Percentiles rank a stretch among this genome's conserved stretches.
These are phyloP conservation scores for Malacoraja senta DNA, from an alignment of 2,797 vertebrate species.

Conservation along the genomic window DNA sequence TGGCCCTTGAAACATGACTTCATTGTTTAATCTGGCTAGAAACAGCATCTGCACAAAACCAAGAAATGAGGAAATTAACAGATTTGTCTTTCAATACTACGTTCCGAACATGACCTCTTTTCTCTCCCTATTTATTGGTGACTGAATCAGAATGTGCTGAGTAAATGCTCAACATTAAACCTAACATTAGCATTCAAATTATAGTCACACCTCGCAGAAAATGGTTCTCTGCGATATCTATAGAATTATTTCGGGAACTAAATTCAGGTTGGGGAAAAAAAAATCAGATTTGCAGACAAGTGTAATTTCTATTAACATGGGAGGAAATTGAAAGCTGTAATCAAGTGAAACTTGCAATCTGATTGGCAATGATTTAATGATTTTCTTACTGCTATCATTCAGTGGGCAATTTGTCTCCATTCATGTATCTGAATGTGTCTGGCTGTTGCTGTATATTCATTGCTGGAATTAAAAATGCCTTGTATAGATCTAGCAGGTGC, in stretches of 20 bases:
- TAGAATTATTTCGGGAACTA: slow-evolving; percentile 28
- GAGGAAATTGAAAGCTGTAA: slow-evolving; percentile 33
- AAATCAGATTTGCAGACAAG: not conserved
- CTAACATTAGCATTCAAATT: slow-evolving; percentile 31
- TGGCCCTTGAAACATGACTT: too few relatives aligned
- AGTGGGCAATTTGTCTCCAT: slow-evolving; percentile 27
- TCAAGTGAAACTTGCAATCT: slow-evolving; percentile 40
- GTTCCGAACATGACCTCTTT: not conserved
- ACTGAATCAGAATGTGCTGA: not conserved
- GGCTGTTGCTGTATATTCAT: slow-evolving; percentile 34
- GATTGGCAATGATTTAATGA: slow-evolving; percentile 39
- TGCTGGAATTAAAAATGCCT: slow-evolving; percentile 42
- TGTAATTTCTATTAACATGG: slow-evolving; percentile 26
- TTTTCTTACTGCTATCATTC: slow-evolving; percentile 30
- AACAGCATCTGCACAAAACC: not conserved
- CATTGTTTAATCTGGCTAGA: not conserved
- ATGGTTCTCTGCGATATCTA: not conserved
- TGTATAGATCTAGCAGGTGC: slow-evolving; percentile 52
- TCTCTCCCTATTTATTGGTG: not conserved
- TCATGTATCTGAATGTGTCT: slow-evolving; percentile 30
- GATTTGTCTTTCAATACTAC: not conserved
- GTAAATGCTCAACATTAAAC: not conserved
- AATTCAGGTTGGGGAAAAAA: not conserved
- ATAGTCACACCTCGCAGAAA: not conserved
- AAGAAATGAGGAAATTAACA: not conserved